These are phyloP conservation scores for Dynastes grantii DNA, from an alignment of 2,888 invertebrate species.

Conservation along the genomic window DNA sequence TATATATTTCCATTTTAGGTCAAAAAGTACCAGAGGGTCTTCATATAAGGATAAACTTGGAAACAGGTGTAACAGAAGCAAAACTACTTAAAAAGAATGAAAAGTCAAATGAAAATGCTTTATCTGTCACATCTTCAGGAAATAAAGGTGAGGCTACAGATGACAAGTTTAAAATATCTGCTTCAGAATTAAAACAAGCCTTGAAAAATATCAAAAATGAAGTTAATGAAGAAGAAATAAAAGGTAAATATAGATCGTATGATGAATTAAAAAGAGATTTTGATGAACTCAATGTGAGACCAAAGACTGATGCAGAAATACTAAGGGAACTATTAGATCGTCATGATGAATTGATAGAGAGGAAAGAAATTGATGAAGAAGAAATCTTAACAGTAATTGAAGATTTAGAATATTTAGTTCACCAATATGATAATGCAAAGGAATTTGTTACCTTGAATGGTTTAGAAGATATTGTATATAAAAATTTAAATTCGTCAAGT, in stretches of 20 bases:
- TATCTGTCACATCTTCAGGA: constrained; percentile 57
- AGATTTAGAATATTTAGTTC: constrained; percentile 82
- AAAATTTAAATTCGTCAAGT: constrained; percentile 78
- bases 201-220: constrained; percentile 69
- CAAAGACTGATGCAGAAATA: constrained; percentile 81
- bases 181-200: constrained; percentile 64
- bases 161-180: constrained; percentile 60
- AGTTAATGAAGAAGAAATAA: constrained; percentile 65
- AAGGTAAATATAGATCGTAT: constrained; percentile 74
- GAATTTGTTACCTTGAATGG: constrained; percentile 80
- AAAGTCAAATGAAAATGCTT: constrained; percentile 58
- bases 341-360: constrained; percentile 70
- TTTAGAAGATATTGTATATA: constrained; percentile 75
- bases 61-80: constrained; percentile 83
- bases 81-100: constrained; percentile 77
- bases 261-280: constrained; percentile 80
- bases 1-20: constrained; percentile 70
- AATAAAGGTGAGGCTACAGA: constrained; percentile 60
- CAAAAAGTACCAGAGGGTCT: constrained; percentile 82
- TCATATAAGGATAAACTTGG: constrained; percentile 83
- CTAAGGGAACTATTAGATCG: constrained; percentile 73
- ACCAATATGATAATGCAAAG: constrained; percentile 84
- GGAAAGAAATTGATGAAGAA: constrained; percentile 65
- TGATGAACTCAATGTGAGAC: constrained; percentile 74
- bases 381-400: constrained; percentile 73